Conservation (phyloP, 2,113 vertebrate genomes). For the Periophthalmus modestus region DNA sequence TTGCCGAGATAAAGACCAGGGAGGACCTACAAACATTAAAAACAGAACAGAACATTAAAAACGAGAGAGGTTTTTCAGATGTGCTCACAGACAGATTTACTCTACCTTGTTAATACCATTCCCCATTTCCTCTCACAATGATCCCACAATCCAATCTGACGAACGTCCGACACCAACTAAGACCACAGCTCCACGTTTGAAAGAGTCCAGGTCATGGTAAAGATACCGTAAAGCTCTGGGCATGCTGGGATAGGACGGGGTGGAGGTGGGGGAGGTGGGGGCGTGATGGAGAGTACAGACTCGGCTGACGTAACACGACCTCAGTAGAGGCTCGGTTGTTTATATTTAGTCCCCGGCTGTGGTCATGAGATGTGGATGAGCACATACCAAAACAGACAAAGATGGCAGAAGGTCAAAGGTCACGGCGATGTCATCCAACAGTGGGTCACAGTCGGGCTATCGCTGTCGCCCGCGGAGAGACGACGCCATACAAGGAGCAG, state of each 20-base stretch:
- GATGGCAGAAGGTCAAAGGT: constrained; percentile 45
- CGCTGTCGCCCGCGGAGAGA: constrained; percentile 19
- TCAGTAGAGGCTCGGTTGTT: constrained; percentile 21
- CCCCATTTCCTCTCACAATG: constrained; percentile 54
- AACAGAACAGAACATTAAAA: neutral
- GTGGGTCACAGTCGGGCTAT: constrained; percentile 9
- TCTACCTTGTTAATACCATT: constrained; percentile 75
- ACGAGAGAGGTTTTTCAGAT: neutral
- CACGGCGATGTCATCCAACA: constrained; percentile 19
- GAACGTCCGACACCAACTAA: neutral
- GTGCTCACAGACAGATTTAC: constrained; percentile 29
- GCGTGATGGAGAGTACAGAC: constrained; percentile 24
- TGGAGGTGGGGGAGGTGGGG: too few relatives aligned
- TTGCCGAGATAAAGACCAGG: constrained; percentile 87
- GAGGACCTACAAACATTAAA: constrained; percentile 78
- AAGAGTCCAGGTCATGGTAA: neutral
- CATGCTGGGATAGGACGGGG: neutral
- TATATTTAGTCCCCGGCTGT: constrained; percentile 61
- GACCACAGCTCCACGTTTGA: neutral
- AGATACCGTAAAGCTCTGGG: constrained; percentile 25
- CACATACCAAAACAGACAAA: constrained; percentile 61
- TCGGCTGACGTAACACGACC: constrained; percentile 61
- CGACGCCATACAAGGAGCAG: constrained; percentile 31
- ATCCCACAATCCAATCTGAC: neutral
- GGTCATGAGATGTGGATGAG: constrained; percentile 49